Percentiles rank a stretch among this genome's conserved stretches.
These are phyloP conservation scores for Hirtodrosophila histrioides DNA, from an alignment of 2,888 invertebrate species.

Conservation along the genomic window DNA sequence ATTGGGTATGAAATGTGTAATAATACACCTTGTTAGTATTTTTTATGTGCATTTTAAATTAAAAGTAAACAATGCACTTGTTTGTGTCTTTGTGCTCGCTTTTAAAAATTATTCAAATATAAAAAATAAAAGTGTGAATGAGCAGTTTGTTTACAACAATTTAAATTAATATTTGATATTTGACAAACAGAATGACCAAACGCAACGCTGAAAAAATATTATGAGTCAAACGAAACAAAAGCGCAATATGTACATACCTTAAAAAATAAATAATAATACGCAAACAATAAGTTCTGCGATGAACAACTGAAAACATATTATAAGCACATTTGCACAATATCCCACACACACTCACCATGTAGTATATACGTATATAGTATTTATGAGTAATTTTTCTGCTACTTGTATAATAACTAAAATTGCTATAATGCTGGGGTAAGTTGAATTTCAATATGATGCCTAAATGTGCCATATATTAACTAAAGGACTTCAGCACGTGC, in stretches of 20 bases:
- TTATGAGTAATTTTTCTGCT: neutral
- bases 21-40: neutral
- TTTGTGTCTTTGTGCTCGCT: neutral
- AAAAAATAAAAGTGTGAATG: constrained; percentile 15
- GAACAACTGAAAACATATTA: constrained; percentile 22
- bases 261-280: neutral
- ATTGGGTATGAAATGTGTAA: neutral
- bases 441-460: constrained; percentile 8
- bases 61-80: neutral
- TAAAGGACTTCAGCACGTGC: constrained; percentile 51
- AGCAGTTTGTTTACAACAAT: constrained; percentile 1
- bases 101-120: constrained; percentile 11
- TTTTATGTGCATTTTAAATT: constrained; percentile 1
- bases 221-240: no score
- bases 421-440: constrained; percentile 9
- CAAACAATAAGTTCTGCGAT: constrained; percentile 1
- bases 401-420: neutral
- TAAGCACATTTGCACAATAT: constrained; percentile 30
- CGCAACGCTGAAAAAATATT: neutral
- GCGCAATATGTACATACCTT: no score
- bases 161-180: constrained; percentile 43
- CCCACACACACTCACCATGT: no score
- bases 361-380: no score
- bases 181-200: constrained; percentile 3
- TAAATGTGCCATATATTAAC: constrained; percentile 43